Conservation (phyloP, 2,888 invertebrate species). For the Lasius fuliginosus region DNA sequence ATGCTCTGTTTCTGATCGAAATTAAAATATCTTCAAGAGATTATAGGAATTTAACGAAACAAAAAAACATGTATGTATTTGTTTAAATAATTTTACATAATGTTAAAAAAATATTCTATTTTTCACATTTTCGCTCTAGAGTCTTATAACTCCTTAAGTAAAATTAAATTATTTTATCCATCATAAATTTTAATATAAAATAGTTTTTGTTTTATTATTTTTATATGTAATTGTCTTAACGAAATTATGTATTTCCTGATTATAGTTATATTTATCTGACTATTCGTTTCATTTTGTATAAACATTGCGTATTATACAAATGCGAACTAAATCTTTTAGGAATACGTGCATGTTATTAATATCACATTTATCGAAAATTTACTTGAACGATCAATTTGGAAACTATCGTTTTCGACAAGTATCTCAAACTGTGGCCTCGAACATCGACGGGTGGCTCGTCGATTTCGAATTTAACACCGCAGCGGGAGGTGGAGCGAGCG, state of each 20-base stretch:
- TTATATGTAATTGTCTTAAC: not conserved
- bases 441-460: slow-evolving; percentile 21
- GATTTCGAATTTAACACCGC: slow-evolving; percentile 43
- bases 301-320: not conserved
- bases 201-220: not conserved
- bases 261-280: not conserved
- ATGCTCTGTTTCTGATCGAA: slow-evolving; percentile 1
- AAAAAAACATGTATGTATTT: not conserved
- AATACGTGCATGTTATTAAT: not conserved
- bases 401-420: slow-evolving; percentile 13
- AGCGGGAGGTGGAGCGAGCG: slow-evolving; percentile 43
- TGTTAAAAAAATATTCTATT: too few relatives aligned
- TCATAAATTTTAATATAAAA: slow-evolving; percentile 6
- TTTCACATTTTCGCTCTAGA: too few relatives aligned
- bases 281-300: not conserved
- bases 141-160: not conserved
- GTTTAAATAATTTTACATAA: not conserved
- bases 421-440: slow-evolving; percentile 12
- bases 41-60: not conserved
- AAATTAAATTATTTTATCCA: not conserved
- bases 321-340: not conserved
- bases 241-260: not conserved
- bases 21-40: not conserved
- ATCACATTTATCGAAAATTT: not conserved
- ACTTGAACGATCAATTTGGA: not conserved